Conservation (phyloP, 2,797 vertebrate genomes). For the Decapterus maruadsi region DNA sequence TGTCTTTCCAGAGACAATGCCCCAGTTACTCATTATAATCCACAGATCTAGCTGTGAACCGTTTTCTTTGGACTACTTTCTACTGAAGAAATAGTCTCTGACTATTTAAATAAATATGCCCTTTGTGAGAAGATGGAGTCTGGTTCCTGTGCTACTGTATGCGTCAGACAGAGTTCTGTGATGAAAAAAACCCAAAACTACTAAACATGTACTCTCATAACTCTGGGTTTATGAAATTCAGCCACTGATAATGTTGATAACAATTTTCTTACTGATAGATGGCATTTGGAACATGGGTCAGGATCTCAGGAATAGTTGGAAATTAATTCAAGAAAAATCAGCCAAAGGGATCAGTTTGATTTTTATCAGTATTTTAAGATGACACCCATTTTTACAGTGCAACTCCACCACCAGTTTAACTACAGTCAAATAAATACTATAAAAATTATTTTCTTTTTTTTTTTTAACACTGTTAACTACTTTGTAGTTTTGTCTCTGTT, state of each 20-base stretch:
- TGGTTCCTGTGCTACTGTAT: neutral
- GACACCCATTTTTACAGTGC: neutral
- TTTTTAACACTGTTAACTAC: neutral
- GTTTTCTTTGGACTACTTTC: neutral
- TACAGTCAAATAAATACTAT: constrained; percentile 9
- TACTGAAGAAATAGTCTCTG: neutral
- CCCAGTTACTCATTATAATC: neutral
- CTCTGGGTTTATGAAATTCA: neutral
- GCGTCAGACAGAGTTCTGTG: neutral
- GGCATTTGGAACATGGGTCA: too few relatives aligned
- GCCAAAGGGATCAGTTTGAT: neutral
- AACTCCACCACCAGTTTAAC: neutral
- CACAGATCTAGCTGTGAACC: neutral
- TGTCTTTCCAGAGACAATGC: constrained; percentile 4
- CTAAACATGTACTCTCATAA: neutral
- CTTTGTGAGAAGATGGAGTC: neutral
- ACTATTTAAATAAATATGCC: neutral
- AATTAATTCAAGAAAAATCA: too few relatives aligned
- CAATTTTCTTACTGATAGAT: neutral
- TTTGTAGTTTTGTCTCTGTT: too few relatives aligned
- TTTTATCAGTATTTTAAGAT: neutral
- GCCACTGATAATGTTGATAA: neutral
- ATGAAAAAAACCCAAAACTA: neutral
- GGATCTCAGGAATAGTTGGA: neutral
- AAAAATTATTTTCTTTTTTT: neutral